Base-by-base conservation (phyloP, 2,888 invertebrate species). In the Caenorhabditis doughertyi region DNA sequence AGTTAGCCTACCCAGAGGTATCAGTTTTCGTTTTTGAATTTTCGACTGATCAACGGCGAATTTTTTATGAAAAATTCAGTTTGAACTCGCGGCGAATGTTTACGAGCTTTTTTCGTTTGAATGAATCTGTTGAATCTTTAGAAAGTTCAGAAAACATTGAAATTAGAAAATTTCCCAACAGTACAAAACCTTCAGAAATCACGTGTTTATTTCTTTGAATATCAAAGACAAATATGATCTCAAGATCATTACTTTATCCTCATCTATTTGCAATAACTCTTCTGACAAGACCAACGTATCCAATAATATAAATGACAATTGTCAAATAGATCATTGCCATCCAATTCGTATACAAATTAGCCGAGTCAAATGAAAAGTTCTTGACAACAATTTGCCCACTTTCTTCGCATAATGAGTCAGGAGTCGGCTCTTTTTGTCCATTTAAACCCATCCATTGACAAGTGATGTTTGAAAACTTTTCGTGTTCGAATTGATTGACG, bases 391-490 rank as follows among this genome's bases (percentile, higher is more conserved):
- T 67, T 0, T 9, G 21, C 0, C 87, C 88, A 51, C 56, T 76
- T 16, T 53, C 11, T 71, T 85, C 71, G 53, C 80, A 77, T 73
- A 84, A 39, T 8, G 62, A 55, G 3, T 21, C 39, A 0, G 60
- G 47, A n/a, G 72, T 55, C 39, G 11, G 11, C n/a, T 51, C 44
- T 13, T 62, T 58, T 9, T 16, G 11, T 13, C 62, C 62, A n/a
- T 58, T 25, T 1, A 39, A 23, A n/a, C 35, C n/a, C 25, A 35
- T n/a, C n/a, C 16, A 21, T 2, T 18, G 8, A 62, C 89, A 89
- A 0, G 84, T 58, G 51, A 87, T 95, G 95, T 94, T 85, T 95
- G 95, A 21, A 68, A 77, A 79, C 13, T 71, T 44, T n/a, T 79
- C 60, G 42, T 83, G 39, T 18, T 67, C 23, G 44, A 87, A 90